Percentiles rank a stretch among this genome's conserved stretches.
These are phyloP conservation scores for Thripadectes ignobilis DNA, from an alignment of 2,797 vertebrate species.

Conservation along the genomic window DNA sequence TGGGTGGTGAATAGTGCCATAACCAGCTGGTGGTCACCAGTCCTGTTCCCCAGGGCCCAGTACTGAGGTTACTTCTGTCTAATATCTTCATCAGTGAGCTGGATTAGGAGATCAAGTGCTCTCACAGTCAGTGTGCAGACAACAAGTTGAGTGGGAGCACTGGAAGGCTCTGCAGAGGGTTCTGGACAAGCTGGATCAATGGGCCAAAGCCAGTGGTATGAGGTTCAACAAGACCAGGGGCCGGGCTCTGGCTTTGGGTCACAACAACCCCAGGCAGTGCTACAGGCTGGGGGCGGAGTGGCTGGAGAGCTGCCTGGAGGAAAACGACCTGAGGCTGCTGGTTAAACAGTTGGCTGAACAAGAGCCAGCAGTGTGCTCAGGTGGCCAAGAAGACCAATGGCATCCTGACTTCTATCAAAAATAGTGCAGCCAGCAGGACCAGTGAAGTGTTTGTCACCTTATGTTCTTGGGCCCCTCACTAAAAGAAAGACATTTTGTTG, in stretches of 20 bases:
- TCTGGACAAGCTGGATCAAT: background rate
- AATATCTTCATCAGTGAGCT: accelerated
- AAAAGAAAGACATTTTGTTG: accelerated
- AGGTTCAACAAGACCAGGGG: background rate
- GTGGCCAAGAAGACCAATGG: background rate
- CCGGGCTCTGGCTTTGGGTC: background rate
- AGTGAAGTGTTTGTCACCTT: background rate
- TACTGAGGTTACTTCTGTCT: background rate
- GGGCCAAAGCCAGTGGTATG: background rate
- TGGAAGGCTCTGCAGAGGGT: background rate
- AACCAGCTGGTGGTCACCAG: background rate
- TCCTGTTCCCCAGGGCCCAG: background rate
- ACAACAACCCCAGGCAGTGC: background rate
- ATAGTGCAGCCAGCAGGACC: background rate
- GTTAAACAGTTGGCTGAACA: background rate
- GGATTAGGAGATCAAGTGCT: background rate
- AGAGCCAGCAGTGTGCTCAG: background rate
- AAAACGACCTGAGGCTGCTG: background rate
- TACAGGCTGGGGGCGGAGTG: background rate
- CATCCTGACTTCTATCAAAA: background rate
- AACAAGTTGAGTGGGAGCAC: too few species aligned
- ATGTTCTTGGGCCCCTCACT: accelerated
- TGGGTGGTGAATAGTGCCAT: background rate
- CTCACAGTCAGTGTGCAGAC: too few species aligned
- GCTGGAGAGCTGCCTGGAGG: background rate